A percentile compares a stretch with the other conserved stretches of the same genome.
These are phyloP conservation scores for Rallus limicola DNA, from an alignment of 2,113 vertebrate species.

Conservation along the genomic window DNA sequence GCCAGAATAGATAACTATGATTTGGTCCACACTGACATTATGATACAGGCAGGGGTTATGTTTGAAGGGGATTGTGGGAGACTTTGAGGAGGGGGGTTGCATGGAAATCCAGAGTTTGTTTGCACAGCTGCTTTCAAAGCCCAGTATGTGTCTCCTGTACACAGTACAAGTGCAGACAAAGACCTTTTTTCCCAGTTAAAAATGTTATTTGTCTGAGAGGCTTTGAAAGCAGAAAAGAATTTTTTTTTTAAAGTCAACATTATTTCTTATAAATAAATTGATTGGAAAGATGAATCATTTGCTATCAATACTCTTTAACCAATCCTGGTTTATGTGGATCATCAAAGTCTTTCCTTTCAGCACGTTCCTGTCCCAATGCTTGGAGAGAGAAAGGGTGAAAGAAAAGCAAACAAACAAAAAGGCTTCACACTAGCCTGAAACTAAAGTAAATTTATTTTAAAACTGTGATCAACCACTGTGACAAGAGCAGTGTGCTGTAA, in stretches of 20 bases:
- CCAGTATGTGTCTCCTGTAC: not conserved
- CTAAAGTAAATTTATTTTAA: slow-evolving; percentile 59
- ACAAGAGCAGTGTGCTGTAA: slow-evolving; percentile 37
- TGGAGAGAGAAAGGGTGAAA: not conserved
- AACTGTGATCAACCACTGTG: slow-evolving; percentile 32
- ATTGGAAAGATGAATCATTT: not conserved
- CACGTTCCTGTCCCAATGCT: not conserved
- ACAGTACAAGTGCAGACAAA: not conserved
- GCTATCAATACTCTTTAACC: not conserved
- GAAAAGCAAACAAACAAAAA: slow-evolving; percentile 43
- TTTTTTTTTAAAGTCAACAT: no score
- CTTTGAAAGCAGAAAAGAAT: not conserved
- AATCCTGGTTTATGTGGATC: not conserved
- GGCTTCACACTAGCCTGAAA: slow-evolving; percentile 3
- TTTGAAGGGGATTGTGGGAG: not conserved
- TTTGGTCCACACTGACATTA: not conserved
- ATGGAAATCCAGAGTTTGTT: not conserved
- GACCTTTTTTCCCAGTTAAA: not conserved
- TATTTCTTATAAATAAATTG: not conserved
- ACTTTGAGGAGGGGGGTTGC: rapidly evolving
- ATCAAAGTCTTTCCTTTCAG: not conserved
- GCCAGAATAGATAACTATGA: not conserved
- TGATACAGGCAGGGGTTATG: not conserved
- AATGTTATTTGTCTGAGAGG: not conserved
- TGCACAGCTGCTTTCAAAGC: not conserved